Base-by-base conservation (phyloP, 64 coral and sea anemone genomes). In the Porites lutea region DNA sequence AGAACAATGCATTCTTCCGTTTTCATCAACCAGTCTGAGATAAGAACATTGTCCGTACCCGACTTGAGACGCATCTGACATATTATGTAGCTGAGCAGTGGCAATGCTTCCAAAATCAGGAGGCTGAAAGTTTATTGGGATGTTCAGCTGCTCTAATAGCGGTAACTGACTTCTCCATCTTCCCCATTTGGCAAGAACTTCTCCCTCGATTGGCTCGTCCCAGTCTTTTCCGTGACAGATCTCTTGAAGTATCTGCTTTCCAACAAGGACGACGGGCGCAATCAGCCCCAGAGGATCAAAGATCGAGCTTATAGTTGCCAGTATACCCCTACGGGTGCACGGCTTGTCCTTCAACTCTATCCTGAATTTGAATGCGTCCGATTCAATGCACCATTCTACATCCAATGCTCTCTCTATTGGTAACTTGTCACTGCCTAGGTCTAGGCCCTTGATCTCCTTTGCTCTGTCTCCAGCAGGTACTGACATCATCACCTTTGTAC, bases 1-100 rank as follows among this genome's bases (percentile, higher is more conserved):
- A 45, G 70, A 82, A 48, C 89, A 91, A 59, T 91, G 89, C 5
- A 91, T 61, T 43, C 18, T 47, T 12, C 61, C 75, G 13, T 83
- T 54, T 70, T 79, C 46, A 45, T 91, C 27, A 2, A 54, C 23
- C 50, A 91, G 27, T 12, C 65, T 77, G 15, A 93, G 82, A 61
- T 93, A 93, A 21, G 91, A 93, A 48, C 79, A 84, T 63, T 93
- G 82, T 20, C 91, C 74, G 69, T 87, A 93, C 9, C 91, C 91
- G 57, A 45, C 16, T 20, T 49, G 10, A 2, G 77, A 77, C 45
- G 82, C 82, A 47, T 93, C 91, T 16, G 91, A 93, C 19, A 93
- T 65, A 52, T 85, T 65, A 65, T 93, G 82, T 18, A 93, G n/a
- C 69, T 93, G 63, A 2, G 63, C 79, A 8, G 75, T 46, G 7